Evolutionary conservation across 2,888 invertebrate species (phyloP).

Genomic region (Altica lythri): DNA sequence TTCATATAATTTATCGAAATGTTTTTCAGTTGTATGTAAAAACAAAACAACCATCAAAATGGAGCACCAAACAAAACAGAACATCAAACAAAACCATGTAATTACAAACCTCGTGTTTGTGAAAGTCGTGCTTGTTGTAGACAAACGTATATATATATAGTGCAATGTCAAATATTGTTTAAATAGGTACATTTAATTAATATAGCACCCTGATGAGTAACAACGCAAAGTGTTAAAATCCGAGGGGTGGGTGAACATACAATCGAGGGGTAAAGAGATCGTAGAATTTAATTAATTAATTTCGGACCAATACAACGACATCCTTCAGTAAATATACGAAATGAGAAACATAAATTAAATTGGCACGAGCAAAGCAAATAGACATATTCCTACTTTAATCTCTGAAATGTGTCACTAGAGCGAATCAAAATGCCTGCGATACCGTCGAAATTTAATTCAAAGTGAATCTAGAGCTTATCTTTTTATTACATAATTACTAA

Average conservation of each 20-base stretch:
- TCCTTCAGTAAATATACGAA: slow-evolving; percentile 43
- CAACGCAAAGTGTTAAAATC: slow-evolving; percentile 20
- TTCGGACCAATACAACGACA: slow-evolving; percentile 41
- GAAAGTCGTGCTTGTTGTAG: not conserved
- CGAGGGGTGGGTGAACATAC: slow-evolving; percentile 18
- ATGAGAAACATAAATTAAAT: slow-evolving; percentile 39
- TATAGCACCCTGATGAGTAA: slow-evolving; percentile 3
- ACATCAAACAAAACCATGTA: slow-evolving; percentile 13
- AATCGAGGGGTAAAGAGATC: slow-evolving; percentile 11
- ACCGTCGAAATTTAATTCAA: too few relatives aligned
- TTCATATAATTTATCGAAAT: not conserved
- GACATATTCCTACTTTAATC: slow-evolving; percentile 33
- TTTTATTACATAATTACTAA: too few relatives aligned
- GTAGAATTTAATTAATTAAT: slow-evolving; percentile 47
- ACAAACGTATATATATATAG: slow-evolving; percentile 8
- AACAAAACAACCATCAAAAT: not conserved
- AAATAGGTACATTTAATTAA: slow-evolving; percentile 15
- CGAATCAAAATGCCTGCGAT: too few relatives aligned
- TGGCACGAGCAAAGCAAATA: slow-evolving; percentile 38
- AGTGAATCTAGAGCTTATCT: too few relatives aligned
- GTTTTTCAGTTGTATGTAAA: not conserved
- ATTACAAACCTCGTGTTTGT: slow-evolving; percentile 6
- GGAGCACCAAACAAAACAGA: slow-evolving; percentile 4
- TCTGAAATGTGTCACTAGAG: slow-evolving; percentile 27
- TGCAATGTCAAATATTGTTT: slow-evolving; percentile 16